Base-by-base conservation (phyloP, 2,113 vertebrate species). In the Channa argus region DNA sequence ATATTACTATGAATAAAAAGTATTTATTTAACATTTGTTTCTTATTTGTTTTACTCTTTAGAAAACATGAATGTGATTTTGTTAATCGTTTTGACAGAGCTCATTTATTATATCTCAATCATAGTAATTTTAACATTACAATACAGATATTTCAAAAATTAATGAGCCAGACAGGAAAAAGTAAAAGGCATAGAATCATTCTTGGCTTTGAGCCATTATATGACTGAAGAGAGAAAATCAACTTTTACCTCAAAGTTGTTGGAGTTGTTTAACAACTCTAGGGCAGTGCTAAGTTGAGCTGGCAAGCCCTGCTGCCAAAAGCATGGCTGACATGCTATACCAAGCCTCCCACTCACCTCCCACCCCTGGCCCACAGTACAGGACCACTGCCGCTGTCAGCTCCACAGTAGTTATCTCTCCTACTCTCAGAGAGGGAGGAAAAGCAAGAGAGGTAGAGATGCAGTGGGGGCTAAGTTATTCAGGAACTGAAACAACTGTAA, bases 341-440 rank as follows among this genome's bases (percentile, higher is more conserved):
- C 74, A 13, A 82, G 71, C 86, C 86, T 89, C 88, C 88, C 77
- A 88, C 88, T 92, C 89, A 90, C 85, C 89, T 89, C 87, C 85
- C 80, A 87, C 80, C 89, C 71, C 10, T 0, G 69, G 80, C 79
- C 82, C 71, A 71, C 67, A 73, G 77, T 64, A 80, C 85, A 84
- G 73, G 87, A 88, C 87, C 82, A 85, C 85, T 65, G 61, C 79
- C 38, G 74, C 85, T 87, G 83, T 90, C 83, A 90, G 55, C 73
- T 86, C 74, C 60, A 58, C 77, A 14, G 63, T 52, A 77, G 73
- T 86, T 88, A 89, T 86, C 81, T 63, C 79, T 77, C 49, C 81
- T 73, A 55, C 74, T 74, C 74, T 84, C 51, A 15, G 61, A 66
- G 63, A 69, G 47, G 62, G 68, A 62, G 78, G 65, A 79, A 67